These are phyloP conservation scores for Lerema accius DNA, from an alignment of 1,140 invertebrate genomes.

Conservation along the genomic window DNA sequence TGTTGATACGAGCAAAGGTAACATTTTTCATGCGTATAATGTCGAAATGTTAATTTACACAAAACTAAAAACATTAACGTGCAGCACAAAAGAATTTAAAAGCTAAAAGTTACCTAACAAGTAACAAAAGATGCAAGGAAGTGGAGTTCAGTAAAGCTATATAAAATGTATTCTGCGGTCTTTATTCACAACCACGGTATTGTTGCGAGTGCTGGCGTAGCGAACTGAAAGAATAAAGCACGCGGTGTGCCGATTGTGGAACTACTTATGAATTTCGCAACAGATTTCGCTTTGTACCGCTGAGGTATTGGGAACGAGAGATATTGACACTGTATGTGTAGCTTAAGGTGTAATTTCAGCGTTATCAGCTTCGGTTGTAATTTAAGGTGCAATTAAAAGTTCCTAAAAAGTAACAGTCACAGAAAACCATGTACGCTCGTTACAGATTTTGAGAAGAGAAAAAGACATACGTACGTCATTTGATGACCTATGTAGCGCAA, in stretches of 20 bases:
- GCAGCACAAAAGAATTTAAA: background rate
- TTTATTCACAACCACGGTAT: constrained; percentile 8
- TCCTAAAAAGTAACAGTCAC: too few species aligned
- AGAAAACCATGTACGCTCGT: too few species aligned
- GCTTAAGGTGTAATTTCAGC: background rate
- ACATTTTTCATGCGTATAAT: too few species aligned
- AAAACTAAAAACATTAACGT: too few species aligned
- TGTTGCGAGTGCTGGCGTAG: background rate
- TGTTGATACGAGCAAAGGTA: too few species aligned
- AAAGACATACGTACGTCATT: too few species aligned
- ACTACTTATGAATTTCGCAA: constrained; percentile 10
- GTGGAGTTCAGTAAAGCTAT: constrained; percentile 8
- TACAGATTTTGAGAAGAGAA: too few species aligned
- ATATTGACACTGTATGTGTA: background rate
- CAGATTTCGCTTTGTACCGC: background rate
- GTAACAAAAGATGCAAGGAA: constrained; percentile 4
- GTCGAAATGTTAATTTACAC: too few species aligned
- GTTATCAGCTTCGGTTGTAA: too few species aligned
- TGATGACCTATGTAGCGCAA: too few species aligned
- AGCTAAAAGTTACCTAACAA: background rate
- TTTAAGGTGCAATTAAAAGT: too few species aligned
- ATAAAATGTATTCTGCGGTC: constrained; percentile 14
- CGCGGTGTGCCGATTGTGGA: background rate
- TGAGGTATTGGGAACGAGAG: background rate
- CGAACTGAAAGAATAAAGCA: constrained; percentile 11